Evolutionary conservation across 2,888 invertebrate genomes (phyloP).

Genomic region (Yponomeuta cagnagella): DNA sequence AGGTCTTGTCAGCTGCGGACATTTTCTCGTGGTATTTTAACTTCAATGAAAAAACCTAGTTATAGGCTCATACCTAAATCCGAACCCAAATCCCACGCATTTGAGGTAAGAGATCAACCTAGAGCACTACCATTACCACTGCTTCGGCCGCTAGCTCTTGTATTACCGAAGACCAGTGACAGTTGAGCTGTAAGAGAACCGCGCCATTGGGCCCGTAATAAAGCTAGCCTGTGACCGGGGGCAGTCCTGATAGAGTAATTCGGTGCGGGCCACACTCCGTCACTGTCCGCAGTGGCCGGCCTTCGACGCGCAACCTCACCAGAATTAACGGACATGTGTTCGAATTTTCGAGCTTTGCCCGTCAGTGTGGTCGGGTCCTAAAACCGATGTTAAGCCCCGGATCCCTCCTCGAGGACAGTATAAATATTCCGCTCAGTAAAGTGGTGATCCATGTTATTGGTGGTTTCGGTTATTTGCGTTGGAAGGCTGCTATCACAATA

Average conservation of each 20-base stretch:
- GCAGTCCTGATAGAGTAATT: conserved; percentile 26
- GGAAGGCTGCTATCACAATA: neutral
- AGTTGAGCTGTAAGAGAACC: conserved; percentile 28
- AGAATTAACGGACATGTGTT: conserved; percentile 62
- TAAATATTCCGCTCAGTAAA: conserved; percentile 12
- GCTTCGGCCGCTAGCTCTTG: no score
- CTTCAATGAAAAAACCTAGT: no score
- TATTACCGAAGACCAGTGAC: neutral
- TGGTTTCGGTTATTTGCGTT: neutral
- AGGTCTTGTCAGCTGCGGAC: no score
- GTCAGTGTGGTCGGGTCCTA: conserved; percentile 8
- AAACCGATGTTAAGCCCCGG: neutral
- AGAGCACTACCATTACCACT: no score
- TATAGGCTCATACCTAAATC: no score
- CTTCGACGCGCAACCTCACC: conserved; percentile 50
- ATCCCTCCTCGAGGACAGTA: conserved; percentile 1
- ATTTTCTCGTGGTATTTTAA: no score
- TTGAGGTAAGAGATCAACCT: no score
- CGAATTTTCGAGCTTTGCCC: conserved; percentile 50
- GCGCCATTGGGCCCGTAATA: conserved; percentile 48
- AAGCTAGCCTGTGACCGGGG: conserved; percentile 38
- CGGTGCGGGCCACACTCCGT: conserved; percentile 48
- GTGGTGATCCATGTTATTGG: conserved; percentile 5
- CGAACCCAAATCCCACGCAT: no score
- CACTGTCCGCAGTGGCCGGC: conserved; percentile 46